phyloP scores from a whole-genome alignment of 2,797 vertebrate genomes.

The Amniataba percoides region DNA sequence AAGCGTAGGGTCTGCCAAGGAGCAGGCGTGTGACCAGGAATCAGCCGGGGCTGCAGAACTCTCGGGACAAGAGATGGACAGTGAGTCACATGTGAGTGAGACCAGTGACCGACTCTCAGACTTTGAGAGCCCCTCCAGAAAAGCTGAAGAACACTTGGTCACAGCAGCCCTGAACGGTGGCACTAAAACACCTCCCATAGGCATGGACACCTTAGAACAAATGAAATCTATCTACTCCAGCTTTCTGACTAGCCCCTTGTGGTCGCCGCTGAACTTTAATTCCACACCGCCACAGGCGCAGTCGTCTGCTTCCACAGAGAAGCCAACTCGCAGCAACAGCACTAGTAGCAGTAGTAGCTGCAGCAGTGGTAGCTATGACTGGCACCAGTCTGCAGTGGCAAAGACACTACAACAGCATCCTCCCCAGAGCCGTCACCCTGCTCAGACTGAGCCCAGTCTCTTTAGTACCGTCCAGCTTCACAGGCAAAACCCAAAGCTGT shows the following conservation, averaged over 20 bases:
- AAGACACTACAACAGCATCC: conserved; percentile 94
- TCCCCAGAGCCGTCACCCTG: conserved; percentile 86
- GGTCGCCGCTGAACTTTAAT: conserved; percentile 94
- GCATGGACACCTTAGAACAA: conserved; percentile 95
- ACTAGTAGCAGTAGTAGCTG: conserved; percentile 95
- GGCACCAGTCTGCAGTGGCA: conserved; percentile 98
- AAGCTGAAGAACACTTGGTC: conserved; percentile 87
- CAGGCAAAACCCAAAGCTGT: conserved; percentile 96
- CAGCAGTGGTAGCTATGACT: conserved; percentile 95
- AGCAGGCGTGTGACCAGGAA: conserved; percentile 90
- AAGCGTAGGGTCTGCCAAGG: conserved; percentile 84
- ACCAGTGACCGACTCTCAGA: conserved; percentile 94
- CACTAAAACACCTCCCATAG: conserved; percentile 82
- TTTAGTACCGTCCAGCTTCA: conserved; percentile 98
- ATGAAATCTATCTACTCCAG: conserved; percentile 99
- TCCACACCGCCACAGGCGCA: conserved; percentile 80
- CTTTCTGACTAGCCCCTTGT: conserved; percentile 96
- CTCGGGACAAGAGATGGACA: conserved; percentile 95
- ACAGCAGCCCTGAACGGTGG: conserved; percentile 81
- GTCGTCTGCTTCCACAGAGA: conserved; percentile 85
- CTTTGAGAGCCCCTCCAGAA: conserved; percentile 91
- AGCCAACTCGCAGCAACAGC: conserved; percentile 91
- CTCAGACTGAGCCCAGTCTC: conserved; percentile 90
- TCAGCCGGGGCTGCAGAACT: conserved; percentile 89
- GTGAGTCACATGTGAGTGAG: conserved; percentile 95